These are phyloP conservation scores for Torymus tubicola DNA, from an alignment of 2,888 invertebrate genomes.

Conservation along the genomic window DNA sequence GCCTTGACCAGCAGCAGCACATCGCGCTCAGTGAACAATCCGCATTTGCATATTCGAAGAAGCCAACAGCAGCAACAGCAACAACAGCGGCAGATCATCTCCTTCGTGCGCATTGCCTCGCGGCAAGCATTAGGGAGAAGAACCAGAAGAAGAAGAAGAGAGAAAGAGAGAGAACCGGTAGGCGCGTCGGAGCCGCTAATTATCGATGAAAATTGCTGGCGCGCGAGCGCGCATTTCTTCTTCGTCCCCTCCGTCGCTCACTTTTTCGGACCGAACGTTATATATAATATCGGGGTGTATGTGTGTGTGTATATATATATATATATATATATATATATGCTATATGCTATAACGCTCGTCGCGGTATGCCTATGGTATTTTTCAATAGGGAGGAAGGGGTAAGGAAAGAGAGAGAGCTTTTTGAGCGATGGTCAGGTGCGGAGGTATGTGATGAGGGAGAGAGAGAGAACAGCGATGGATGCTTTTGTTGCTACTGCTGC, in stretches of 20 bases:
- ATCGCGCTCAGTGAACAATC: conserved; percentile 37
- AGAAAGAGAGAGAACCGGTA: neutral
- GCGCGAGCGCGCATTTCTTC: conserved; percentile 3
- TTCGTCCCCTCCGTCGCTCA: neutral
- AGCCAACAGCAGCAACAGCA: conserved; percentile 16
- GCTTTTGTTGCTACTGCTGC: too few relatives aligned
- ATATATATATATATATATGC: too few relatives aligned
- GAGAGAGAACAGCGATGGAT: too few relatives aligned
- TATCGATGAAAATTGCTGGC: conserved; percentile 46
- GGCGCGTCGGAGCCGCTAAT: conserved; percentile 31
- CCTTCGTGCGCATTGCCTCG: conserved; percentile 34
- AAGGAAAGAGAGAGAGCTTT: too few relatives aligned
- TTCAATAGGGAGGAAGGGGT: too few relatives aligned
- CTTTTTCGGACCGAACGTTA: neutral
- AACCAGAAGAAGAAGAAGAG: neutral
- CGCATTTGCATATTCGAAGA: conserved; percentile 62
- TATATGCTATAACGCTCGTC: too few relatives aligned
- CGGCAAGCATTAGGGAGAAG: conserved; percentile 45
- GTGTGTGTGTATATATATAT: too few relatives aligned
- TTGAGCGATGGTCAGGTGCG: too few relatives aligned
- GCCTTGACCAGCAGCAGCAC: conserved; percentile 5
- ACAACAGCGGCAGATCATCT: conserved; percentile 53
- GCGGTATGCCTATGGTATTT: too few relatives aligned
- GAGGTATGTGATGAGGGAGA: too few relatives aligned
- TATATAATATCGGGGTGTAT: too few relatives aligned